Conservation (phyloP, 2,888 invertebrate genomes). For the Platynereis dumerilii region DNA sequence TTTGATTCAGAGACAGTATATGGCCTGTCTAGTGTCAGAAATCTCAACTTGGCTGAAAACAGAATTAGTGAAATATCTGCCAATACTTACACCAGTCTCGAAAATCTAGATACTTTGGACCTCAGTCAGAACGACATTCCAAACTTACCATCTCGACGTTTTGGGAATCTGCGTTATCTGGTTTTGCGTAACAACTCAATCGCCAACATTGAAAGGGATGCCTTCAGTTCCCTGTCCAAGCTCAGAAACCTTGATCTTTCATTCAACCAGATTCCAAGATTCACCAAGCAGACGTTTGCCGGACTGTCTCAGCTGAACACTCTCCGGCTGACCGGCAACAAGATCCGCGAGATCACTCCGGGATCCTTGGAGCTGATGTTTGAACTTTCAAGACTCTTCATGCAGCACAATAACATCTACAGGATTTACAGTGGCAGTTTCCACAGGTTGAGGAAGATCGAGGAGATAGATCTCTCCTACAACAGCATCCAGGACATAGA, state of each 20-base stretch:
- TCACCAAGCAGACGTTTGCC: conserved; percentile 10
- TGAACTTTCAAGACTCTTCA: conserved; percentile 7
- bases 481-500: conserved; percentile 12
- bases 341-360: background rate
- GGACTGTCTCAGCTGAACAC: conserved; percentile 9
- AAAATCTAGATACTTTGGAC: background rate
- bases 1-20: too few relatives aligned
- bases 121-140: conserved; percentile 4
- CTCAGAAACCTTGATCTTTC: conserved; percentile 16
- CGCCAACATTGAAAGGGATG: conserved; percentile 4
- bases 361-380: conserved; percentile 7
- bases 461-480: conserved; percentile 18
- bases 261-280: background rate
- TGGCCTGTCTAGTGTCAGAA: too few relatives aligned
- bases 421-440: conserved; percentile 11
- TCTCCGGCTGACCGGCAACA: conserved; percentile 14
- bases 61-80: background rate
- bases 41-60: too few relatives aligned
- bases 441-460: conserved; percentile 12
- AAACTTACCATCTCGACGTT: background rate
- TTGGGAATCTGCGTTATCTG: background rate
- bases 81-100: background rate
- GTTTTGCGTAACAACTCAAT: conserved; percentile 8
- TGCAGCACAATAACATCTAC: conserved; percentile 12
- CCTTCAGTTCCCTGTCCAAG: conserved; percentile 5